These are phyloP conservation scores for Nothoprocta pentlandii DNA, from an alignment of 2,113 vertebrate genomes.

Conservation along the genomic window DNA sequence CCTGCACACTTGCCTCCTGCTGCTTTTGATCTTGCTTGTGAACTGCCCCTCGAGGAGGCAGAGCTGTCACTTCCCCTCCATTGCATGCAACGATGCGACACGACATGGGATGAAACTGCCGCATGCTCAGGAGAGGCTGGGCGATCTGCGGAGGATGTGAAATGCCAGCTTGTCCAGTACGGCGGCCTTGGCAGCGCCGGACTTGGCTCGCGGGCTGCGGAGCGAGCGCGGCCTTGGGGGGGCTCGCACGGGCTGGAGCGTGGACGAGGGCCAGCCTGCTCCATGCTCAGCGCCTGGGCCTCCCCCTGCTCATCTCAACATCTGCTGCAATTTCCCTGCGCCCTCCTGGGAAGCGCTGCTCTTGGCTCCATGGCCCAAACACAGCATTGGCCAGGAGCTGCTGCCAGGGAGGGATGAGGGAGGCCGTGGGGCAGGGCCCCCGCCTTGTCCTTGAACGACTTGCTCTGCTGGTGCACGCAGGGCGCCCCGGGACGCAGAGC, in stretches of 20 bases:
- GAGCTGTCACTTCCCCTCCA: not conserved
- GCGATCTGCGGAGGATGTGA: not conserved
- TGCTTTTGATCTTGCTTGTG: not conserved
- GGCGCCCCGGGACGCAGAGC: not conserved
- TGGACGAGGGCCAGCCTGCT: not conserved
- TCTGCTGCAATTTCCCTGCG: not conserved
- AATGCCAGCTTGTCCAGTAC: not conserved
- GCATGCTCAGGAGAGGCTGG: not conserved
- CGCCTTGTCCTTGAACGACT: not conserved
- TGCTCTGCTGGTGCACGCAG: not conserved
- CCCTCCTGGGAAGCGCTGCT: not conserved
- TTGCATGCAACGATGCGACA: not conserved
- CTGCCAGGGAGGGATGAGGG: not conserved
- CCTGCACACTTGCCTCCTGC: fast-evolving
- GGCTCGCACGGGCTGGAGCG: not conserved
- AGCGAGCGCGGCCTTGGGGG: not conserved
- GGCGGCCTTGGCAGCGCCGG: not conserved
- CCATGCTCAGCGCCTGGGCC: not conserved
- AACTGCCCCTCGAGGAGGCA: not conserved
- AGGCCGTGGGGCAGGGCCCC: not conserved
- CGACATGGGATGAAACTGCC: not conserved
- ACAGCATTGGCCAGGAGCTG: not conserved
- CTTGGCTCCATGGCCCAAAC: not conserved
- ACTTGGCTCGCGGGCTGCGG: not conserved
- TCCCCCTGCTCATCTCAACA: not conserved